Percentiles rank a stretch among this genome's conserved stretches.
Evolutionary conservation across 37 sponge, comb jelly and placozoan species (phyloP).

Genomic region (Geodia barretti): DNA sequence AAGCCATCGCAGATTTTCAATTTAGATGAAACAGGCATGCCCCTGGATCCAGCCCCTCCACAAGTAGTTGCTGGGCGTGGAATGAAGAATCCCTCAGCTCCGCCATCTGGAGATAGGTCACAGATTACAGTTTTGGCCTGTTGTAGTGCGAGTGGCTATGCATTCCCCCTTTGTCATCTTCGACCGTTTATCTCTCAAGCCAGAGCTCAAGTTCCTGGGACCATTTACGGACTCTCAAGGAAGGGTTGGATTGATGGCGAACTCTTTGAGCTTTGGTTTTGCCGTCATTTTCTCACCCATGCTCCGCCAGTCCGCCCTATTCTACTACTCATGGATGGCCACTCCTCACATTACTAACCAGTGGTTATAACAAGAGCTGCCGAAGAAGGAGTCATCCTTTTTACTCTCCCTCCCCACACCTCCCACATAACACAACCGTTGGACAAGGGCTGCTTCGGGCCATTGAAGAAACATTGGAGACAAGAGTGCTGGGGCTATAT

Average conservation of each 20-base stretch:
- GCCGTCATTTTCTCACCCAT: slow-evolving; percentile 26
- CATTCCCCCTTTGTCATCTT: slow-evolving; percentile 66
- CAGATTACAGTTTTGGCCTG: slow-evolving; percentile 65
- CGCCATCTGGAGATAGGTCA: slow-evolving; percentile 19
- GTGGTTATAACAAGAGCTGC: background rate
- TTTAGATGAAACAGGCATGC: slow-evolving; percentile 54
- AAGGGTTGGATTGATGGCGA: slow-evolving; percentile 55
- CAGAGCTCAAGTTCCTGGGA: slow-evolving; percentile 45
- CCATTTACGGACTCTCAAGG: slow-evolving; percentile 45
- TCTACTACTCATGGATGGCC: slow-evolving; percentile 74
- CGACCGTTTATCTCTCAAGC: slow-evolving; percentile 12
- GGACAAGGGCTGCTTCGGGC: slow-evolving; percentile 36
- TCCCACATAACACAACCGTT: background rate
- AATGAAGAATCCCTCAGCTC: background rate
- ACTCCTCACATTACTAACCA: slow-evolving; percentile 60
- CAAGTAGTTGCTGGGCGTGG: slow-evolving; percentile 14
- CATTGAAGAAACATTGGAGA: slow-evolving; percentile 48
- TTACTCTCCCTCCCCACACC: background rate
- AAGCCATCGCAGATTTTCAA: slow-evolving; percentile 27
- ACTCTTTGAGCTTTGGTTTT: slow-evolving; percentile 55
- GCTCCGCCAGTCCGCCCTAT: slow-evolving; percentile 38
- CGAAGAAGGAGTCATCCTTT: background rate
- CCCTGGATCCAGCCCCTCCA: background rate
- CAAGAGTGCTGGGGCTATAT: slow-evolving; percentile 23
- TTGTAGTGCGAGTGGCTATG: slow-evolving; percentile 37